phyloP scores from a whole-genome alignment of 92 coral and sea anemone species.

The Isaurus tuberculatus region DNA sequence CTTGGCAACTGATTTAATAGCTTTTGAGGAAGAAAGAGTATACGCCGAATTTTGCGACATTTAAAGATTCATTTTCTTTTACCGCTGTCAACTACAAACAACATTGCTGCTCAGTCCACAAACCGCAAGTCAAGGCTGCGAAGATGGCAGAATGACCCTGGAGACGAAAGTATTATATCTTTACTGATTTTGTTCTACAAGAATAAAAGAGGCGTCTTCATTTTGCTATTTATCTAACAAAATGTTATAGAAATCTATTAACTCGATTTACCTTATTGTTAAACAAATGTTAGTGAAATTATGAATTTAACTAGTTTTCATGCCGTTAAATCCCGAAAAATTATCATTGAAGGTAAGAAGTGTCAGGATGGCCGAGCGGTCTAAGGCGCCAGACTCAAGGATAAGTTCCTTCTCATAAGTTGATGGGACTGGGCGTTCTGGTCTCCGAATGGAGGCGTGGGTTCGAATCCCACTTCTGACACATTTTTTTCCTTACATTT shows the following conservation, averaged over 20 bases:
- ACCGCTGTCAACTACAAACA: neutral
- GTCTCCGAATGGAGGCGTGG: slow-evolving; percentile 99
- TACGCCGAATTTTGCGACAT: slow-evolving; percentile 17
- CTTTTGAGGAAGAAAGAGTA: neutral
- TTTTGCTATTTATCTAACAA: neutral
- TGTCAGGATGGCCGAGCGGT: slow-evolving; percentile 99
- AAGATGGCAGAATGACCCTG: neutral
- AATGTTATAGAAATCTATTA: neutral
- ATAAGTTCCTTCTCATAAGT: slow-evolving; percentile 1
- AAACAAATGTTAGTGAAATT: no score
- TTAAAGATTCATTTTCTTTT: neutral
- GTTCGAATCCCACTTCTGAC: slow-evolving; percentile 99
- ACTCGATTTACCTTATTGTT: no score
- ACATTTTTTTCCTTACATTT: slow-evolving; percentile 36
- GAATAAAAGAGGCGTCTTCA: neutral
- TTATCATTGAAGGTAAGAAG: accelerated
- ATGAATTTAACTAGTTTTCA: neutral
- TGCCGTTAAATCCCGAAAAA: neutral
- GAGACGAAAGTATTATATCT: neutral
- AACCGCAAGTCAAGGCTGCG: neutral
- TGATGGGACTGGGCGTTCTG: slow-evolving; percentile 95
- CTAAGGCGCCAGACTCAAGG: slow-evolving; percentile 99
- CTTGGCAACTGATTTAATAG: slow-evolving; percentile 22
- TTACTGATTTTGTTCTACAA: neutral
- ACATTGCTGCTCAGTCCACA: neutral